A percentile compares a stretch with the other conserved stretches of the same genome.
Conservation (phyloP, 1,140 invertebrate species). For the Diuraphis noxia region DNA sequence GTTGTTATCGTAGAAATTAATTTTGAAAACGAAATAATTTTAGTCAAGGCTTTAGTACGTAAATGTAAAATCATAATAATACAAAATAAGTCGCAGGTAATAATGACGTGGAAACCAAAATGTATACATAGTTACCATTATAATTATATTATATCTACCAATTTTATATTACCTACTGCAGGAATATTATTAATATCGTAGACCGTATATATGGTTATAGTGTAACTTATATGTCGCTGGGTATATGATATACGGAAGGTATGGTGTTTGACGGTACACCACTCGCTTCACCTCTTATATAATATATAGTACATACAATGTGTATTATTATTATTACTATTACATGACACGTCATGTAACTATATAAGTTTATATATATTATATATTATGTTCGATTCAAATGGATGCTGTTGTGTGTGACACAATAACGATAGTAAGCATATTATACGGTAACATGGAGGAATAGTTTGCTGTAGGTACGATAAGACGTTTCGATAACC, state of each 20-base stretch:
- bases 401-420: background rate
- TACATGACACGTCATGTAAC: background rate
- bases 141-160: background rate
- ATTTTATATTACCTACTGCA: background rate
- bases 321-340: background rate
- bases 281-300: too few relatives aligned
- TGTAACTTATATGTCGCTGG: background rate
- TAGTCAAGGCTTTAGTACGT: background rate
- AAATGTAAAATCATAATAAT: background rate
- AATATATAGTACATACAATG: background rate
- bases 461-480: background rate
- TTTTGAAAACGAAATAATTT: background rate
- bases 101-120: background rate
- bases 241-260: background rate
- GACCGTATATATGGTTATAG: background rate
- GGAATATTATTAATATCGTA: background rate
- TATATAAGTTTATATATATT: too few relatives aligned
- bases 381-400: background rate
- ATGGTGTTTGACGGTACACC: background rate
- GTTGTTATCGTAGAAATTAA: background rate
- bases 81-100: background rate
- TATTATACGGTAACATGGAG: background rate
- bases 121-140: background rate
- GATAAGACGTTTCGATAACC: background rate
- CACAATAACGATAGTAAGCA: background rate